Percentiles rank a stretch among this genome's conserved stretches.
phyloP scores from a whole-genome alignment of 92 coral and sea anemone genomes.

The Blastomussa wellsi region DNA sequence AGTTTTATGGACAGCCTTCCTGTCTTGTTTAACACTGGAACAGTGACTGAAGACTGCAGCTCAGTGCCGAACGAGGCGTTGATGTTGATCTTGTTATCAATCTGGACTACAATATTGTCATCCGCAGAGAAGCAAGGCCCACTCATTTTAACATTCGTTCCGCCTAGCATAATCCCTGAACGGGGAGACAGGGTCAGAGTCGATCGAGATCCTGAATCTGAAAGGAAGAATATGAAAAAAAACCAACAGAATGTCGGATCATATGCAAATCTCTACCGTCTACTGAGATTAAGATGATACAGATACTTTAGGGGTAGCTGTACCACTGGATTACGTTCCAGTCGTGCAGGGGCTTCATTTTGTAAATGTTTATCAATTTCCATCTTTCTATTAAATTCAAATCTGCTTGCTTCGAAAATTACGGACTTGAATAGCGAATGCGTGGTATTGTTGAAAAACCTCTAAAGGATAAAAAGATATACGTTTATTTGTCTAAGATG shows the following conservation, averaged over 20 bases:
- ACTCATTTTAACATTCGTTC: conserved; percentile 61
- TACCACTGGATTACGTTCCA: no score
- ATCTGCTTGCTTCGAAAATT: no score
- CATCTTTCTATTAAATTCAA: no score
- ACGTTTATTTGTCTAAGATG: no score
- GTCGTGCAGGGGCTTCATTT: no score
- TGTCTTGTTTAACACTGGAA: conserved; percentile 65
- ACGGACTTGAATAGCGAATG: no score
- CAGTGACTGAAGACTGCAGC: conserved; percentile 64
- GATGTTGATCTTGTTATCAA: conserved; percentile 51
- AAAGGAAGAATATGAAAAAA: not conserved
- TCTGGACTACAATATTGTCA: conserved; percentile 70
- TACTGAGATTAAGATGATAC: no score
- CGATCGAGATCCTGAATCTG: conserved; percentile 60
- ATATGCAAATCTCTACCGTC: no score
- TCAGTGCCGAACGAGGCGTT: conserved; percentile 58
- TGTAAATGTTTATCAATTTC: no score
- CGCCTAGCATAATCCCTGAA: conserved; percentile 80
- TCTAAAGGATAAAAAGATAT: no score
- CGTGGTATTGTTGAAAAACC: no score
- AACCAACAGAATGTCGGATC: not conserved
- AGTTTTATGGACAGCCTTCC: conserved; percentile 70
- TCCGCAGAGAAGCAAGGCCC: conserved; percentile 80
- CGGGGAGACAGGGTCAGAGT: conserved; percentile 69
- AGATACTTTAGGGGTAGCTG: no score